These are phyloP conservation scores for Candoia aspera DNA, from an alignment of 2,113 vertebrate genomes.

Conservation along the genomic window DNA sequence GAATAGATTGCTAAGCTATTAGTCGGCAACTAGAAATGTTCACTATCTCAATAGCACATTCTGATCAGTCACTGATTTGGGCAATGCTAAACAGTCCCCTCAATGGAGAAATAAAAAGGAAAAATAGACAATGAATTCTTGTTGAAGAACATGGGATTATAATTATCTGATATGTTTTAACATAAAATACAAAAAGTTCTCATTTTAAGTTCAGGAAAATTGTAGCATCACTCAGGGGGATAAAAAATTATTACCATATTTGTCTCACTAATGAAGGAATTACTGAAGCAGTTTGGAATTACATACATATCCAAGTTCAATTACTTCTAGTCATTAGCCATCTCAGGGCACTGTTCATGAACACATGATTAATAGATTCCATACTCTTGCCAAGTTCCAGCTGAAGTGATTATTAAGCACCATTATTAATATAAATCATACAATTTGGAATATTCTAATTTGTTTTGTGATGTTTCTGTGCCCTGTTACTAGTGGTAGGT, in stretches of 20 bases:
- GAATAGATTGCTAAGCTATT: not conserved
- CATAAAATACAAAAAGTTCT: slow-evolving; percentile 43
- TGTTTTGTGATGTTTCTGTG: slow-evolving; percentile 17
- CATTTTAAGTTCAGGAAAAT: not conserved
- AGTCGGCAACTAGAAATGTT: not conserved
- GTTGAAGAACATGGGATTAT: slow-evolving; percentile 64
- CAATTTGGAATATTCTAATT: slow-evolving; percentile 28
- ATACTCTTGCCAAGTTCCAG: slow-evolving; percentile 49
- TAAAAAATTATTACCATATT: slow-evolving; percentile 38
- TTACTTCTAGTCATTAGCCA: slow-evolving; percentile 46
- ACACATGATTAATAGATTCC: slow-evolving; percentile 4
- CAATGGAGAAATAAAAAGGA: slow-evolving; percentile 42
- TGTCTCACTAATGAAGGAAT: slow-evolving; percentile 27
- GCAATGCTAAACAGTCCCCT: slow-evolving; percentile 59
- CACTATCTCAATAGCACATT: not conserved
- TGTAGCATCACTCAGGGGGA: not conserved
- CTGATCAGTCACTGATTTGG: slow-evolving; percentile 66
- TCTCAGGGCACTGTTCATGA: slow-evolving; percentile 17
- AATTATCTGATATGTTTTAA: slow-evolving; percentile 54
- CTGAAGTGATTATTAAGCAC: slow-evolving; percentile 48
- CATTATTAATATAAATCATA: slow-evolving; percentile 41
- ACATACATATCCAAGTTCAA: slow-evolving; percentile 22
- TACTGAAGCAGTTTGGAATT: slow-evolving; percentile 31
- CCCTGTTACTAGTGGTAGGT: slow-evolving; percentile 23
- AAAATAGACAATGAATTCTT: slow-evolving; percentile 44